phyloP scores from a whole-genome alignment of 2,797 vertebrate species.

The Melanotaenia trifasciata region DNA sequence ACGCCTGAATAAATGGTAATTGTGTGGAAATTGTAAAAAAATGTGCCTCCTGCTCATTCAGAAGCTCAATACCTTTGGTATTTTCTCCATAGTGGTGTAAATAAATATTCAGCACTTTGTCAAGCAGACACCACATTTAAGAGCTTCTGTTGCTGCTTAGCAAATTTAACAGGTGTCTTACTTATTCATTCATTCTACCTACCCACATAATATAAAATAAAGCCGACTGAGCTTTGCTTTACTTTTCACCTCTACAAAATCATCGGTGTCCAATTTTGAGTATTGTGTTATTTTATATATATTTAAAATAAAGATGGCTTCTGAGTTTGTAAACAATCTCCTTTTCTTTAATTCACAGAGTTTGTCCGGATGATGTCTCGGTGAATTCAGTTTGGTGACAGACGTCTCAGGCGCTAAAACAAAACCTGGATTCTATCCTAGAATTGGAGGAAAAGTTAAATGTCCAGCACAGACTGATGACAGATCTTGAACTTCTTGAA shows the following conservation, averaged over 20 bases:
- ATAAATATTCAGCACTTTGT: conserved; percentile 2
- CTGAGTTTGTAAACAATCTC: conserved; percentile 7
- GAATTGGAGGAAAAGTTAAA: conserved; percentile 11
- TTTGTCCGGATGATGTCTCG: conserved; percentile 99
- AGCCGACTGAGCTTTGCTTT: too few relatives aligned
- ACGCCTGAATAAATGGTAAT: too few relatives aligned
- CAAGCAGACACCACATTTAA: background rate
- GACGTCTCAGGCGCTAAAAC: background rate
- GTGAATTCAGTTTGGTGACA: conserved; percentile 72
- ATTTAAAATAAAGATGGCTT: background rate
- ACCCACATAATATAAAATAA: background rate
- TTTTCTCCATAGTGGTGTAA: background rate
- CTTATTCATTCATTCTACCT: background rate
- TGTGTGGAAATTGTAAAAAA: too few relatives aligned
- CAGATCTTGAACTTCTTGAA: conserved; percentile 61
- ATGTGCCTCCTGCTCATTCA: background rate
- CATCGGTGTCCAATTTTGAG: too few relatives aligned
- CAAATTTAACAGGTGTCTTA: background rate
- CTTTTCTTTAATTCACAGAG: conserved; percentile 79
- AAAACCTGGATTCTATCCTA: background rate
- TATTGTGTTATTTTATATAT: background rate
- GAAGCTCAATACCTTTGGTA: background rate
- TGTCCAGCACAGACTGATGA: conserved; percentile 35
- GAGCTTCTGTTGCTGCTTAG: conserved; percentile 3
- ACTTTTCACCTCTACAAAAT: too few relatives aligned